These are phyloP conservation scores for Agrilus planipennis DNA, from an alignment of 1,140 invertebrate genomes.

Conservation along the genomic window DNA sequence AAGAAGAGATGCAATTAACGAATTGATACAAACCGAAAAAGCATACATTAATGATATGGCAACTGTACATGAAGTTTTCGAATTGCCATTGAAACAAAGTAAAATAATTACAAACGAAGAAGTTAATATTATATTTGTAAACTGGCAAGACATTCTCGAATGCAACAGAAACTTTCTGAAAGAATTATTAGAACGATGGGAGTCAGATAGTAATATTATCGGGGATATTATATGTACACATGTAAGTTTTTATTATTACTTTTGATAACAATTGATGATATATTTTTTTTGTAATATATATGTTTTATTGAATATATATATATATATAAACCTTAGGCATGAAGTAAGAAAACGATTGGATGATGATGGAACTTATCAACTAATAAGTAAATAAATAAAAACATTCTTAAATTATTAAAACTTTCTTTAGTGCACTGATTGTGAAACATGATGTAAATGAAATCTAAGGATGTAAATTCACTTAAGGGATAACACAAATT, in stretches of 20 bases:
- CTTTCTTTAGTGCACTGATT: no score
- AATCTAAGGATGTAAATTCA: no score
- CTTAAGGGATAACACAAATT: no score
- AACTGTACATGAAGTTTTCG: conserved; percentile 65
- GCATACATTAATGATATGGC: conserved; percentile 66
- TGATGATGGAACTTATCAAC: no score
- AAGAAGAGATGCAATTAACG: conserved; percentile 58
- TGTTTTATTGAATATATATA: no score
- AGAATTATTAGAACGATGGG: conserved; percentile 34
- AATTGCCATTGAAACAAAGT: conserved; percentile 51
- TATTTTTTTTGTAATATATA: no score
- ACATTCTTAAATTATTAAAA: no score
- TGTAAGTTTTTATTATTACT: conserved; percentile 50
- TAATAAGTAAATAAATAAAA: no score
- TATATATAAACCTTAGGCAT: no score
- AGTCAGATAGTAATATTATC: conserved; percentile 32
- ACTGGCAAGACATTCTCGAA: conserved; percentile 68
- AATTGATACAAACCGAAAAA: conserved; percentile 67
- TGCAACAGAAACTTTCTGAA: conserved; percentile 64
- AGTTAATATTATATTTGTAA: conserved; percentile 62
- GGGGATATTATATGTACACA: conserved; percentile 70
- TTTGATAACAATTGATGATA: no score
- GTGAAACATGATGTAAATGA: no score
- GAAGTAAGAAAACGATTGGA: no score
- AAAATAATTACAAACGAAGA: conserved; percentile 51